These are phyloP conservation scores for Chionis minor DNA, from an alignment of 2,113 vertebrate species.

Conservation along the genomic window DNA sequence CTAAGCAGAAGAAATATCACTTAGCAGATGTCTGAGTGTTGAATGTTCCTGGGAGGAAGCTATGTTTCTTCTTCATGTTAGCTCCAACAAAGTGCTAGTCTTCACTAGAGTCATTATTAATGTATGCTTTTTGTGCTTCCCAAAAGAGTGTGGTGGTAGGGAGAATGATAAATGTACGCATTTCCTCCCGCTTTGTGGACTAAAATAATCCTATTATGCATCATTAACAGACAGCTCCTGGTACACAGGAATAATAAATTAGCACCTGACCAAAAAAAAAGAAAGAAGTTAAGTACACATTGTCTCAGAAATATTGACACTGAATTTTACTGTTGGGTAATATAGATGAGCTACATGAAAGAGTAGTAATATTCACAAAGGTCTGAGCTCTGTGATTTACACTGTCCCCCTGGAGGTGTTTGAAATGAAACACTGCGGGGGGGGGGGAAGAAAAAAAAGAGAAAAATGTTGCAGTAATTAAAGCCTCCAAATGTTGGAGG, in stretches of 20 bases:
- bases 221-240: neutral
- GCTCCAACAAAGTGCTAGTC: neutral
- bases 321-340: neutral
- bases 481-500: neutral
- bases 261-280: neutral
- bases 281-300: neutral
- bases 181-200: neutral
- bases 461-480: neutral
- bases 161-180: neutral
- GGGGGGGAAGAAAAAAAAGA: too few species aligned
- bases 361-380: neutral
- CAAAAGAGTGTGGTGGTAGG: neutral
- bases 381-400: neutral
- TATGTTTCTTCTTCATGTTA: neutral
- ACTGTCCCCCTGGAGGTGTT: neutral
- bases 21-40: neutral
- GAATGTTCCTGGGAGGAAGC: neutral
- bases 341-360: neutral
- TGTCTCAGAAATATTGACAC: neutral
- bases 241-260: neutral
- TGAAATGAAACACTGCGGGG: neutral
- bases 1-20: neutral
- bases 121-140: neutral
- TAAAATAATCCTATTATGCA: neutral
- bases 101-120: neutral